These are phyloP conservation scores for Thaleichthys pacificus DNA, from an alignment of 2,797 vertebrate species.

Conservation along the genomic window DNA sequence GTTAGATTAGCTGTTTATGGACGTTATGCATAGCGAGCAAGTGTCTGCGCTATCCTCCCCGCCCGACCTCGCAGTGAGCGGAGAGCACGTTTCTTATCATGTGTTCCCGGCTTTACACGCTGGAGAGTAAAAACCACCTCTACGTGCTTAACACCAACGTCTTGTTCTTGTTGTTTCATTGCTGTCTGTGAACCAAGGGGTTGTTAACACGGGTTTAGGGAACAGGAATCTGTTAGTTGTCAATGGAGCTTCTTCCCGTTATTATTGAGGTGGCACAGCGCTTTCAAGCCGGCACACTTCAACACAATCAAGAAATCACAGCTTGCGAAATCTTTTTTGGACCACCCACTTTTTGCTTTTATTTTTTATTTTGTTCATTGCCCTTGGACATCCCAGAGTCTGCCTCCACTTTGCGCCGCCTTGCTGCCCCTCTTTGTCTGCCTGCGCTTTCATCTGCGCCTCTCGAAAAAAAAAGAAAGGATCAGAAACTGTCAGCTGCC, in stretches of 20 bases:
- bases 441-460: conserved; percentile 57
- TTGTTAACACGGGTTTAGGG: neutral
- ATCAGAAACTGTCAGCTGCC: conserved; percentile 71
- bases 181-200: too few relatives aligned
- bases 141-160: too few relatives aligned
- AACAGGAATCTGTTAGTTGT: neutral
- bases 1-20: too few relatives aligned
- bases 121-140: too few relatives aligned
- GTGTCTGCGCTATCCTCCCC: too few relatives aligned
- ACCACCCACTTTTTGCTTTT: too few relatives aligned
- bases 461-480: conserved; percentile 61
- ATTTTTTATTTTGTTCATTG: conserved; percentile 22
- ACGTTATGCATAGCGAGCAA: too few relatives aligned
- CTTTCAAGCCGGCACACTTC: conserved; percentile 51
- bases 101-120: too few relatives aligned
- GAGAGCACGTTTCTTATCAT: too few relatives aligned
- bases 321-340: conserved; percentile 16
- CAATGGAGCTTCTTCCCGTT: conserved; percentile 16
- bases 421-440: conserved; percentile 36
- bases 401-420: conserved; percentile 20
- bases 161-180: too few relatives aligned
- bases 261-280: conserved; percentile 29
- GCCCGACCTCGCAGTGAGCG: too few relatives aligned
- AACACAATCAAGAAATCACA: conserved; percentile 68
- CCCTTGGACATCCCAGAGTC: conserved; percentile 45